Evolutionary conservation across 2,888 invertebrate species (phyloP).

Genomic region (Blastobasis adustella): DNA sequence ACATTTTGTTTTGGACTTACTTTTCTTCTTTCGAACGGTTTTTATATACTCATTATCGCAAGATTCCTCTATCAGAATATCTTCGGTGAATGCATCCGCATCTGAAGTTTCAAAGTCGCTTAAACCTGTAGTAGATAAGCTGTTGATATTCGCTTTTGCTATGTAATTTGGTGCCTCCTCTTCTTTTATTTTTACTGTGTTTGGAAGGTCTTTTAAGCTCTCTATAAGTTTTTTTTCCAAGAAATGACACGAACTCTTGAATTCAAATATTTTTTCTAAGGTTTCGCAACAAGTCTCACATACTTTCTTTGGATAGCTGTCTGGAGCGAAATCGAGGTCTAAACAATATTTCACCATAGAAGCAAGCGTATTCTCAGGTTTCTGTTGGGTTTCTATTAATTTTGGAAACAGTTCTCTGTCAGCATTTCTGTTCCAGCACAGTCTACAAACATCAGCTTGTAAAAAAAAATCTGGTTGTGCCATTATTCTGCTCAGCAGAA

Average conservation of each 20-base stretch:
- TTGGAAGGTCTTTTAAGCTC: no score
- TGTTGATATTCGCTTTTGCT: no score
- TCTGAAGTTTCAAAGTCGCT: no score
- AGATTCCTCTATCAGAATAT: no score
- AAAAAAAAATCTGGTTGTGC: conserved; percentile 41
- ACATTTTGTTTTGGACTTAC: no score
- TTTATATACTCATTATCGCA: no score
- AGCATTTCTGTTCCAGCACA: conserved; percentile 49
- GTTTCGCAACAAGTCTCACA: conserved; percentile 41
- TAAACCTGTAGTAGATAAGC: no score
- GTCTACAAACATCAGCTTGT: conserved; percentile 45
- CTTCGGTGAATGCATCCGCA: no score
- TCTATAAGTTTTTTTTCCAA: conserved; percentile 29
- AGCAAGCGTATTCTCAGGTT: conserved; percentile 20
- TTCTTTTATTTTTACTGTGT: no score
- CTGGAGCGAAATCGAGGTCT: conserved; percentile 33
- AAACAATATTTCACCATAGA: conserved; percentile 44
- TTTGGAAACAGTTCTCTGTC: conserved; percentile 24
- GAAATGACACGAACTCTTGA: conserved; percentile 43
- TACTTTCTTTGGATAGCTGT: conserved; percentile 32
- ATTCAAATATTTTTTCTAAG: conserved; percentile 44
- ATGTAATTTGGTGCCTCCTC: no score
- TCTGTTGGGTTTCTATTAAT: conserved; percentile 14
- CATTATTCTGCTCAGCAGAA: no score
- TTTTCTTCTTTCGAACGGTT: no score